A percentile compares a stretch with the other conserved stretches of the same genome.
These are phyloP conservation scores for Lottia gigantea DNA, from an alignment of 2,888 invertebrate species.

Conservation along the genomic window DNA sequence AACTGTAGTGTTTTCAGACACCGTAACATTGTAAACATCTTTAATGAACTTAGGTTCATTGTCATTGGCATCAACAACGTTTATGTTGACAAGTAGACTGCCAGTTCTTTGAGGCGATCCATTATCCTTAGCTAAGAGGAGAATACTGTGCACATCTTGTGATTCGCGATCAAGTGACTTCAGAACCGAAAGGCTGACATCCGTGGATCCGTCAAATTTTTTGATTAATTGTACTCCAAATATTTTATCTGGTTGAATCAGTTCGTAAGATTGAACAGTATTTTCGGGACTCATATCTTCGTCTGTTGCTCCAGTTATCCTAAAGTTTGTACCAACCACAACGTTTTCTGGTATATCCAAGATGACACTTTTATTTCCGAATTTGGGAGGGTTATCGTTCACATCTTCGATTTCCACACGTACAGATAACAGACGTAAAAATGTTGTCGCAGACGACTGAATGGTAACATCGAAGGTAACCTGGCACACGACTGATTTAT, in stretches of 20 bases:
- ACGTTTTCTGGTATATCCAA: slow-evolving; percentile 33
- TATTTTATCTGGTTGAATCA: slow-evolving; percentile 44
- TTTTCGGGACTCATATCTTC: slow-evolving; percentile 36
- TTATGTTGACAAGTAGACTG: slow-evolving; percentile 35
- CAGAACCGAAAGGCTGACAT: slow-evolving; percentile 46
- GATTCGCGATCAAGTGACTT: slow-evolving; percentile 43
- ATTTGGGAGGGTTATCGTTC: slow-evolving; percentile 51
- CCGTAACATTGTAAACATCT: neutral
- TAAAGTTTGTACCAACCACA: slow-evolving; percentile 22
- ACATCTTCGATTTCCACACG: slow-evolving; percentile 45
- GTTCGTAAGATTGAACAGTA: slow-evolving; percentile 46
- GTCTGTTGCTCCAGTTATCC: slow-evolving; percentile 28
- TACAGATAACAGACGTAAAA: slow-evolving; percentile 45
- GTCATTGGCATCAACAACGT: neutral
- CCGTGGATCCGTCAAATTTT: slow-evolving; percentile 41
- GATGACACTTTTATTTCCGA: slow-evolving; percentile 37
- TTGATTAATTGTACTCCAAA: slow-evolving; percentile 42
- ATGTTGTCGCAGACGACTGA: slow-evolving; percentile 39
- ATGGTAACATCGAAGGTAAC: slow-evolving; percentile 49
- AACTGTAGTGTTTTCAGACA: slow-evolving; percentile 1
- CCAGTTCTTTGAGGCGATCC: slow-evolving; percentile 52
- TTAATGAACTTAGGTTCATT: slow-evolving; percentile 5
- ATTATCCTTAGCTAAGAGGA: slow-evolving; percentile 52
- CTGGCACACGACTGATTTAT: slow-evolving; percentile 36
- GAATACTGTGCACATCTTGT: slow-evolving; percentile 47